A percentile compares a stretch with the other conserved stretches of the same genome.
Evolutionary conservation across 2,113 vertebrate genomes (phyloP).

Genomic region (Aspidoscelis tigris): DNA sequence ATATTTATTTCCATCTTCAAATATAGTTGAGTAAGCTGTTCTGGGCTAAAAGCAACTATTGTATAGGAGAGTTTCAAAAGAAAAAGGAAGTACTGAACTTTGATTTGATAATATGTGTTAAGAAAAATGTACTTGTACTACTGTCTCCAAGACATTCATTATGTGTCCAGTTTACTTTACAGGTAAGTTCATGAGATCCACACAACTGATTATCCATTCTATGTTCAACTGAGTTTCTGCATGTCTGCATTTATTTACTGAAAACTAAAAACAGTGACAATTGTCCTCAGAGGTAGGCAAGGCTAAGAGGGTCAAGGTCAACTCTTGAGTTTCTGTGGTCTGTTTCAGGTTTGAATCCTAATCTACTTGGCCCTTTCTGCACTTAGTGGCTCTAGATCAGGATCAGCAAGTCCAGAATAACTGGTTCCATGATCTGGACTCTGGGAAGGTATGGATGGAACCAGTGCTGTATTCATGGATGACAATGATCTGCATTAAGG

Average conservation of each 20-base stretch:
- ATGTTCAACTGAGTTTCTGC: neutral
- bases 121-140: neutral
- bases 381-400: no score
- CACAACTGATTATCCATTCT: neutral
- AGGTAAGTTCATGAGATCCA: neutral
- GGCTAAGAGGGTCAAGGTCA: no score
- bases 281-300: no score
- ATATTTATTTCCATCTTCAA: fast-evolving
- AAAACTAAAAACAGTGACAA: no score
- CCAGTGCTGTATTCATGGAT: no score
- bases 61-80: neutral
- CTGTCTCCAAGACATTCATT: neutral
- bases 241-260: neutral
- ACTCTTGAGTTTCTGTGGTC: no score
- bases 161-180: neutral
- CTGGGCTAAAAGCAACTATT: neutral
- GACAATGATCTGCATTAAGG: no score
- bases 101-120: conserved; percentile 17
- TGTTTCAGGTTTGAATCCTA: no score
- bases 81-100: conserved; percentile 6
- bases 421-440: no score
- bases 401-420: no score
- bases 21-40: neutral
- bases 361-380: no score
- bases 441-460: no score